Base-by-base conservation (phyloP, 1,140 invertebrate genomes). In the Argopecten irradians region DNA sequence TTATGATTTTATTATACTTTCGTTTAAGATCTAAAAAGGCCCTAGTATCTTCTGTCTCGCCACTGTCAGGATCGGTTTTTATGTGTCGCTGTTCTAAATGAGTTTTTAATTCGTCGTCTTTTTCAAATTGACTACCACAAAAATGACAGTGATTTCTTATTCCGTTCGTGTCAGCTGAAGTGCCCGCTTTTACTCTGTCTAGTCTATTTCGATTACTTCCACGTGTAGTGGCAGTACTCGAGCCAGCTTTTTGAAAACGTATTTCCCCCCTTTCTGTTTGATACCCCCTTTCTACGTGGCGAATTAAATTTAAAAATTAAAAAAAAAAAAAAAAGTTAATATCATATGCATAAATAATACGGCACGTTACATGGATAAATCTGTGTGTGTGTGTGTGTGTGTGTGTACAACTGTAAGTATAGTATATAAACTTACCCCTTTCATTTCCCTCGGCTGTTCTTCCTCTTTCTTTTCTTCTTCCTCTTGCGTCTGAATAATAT, bases 1-100 rank as follows among this genome's bases (percentile, higher is more conserved):
- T 84, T 34, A 84, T 84, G 19, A 32, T 32, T 84, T 84, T 84
- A 16, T 84, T 83, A 83, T 83, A 83, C n/a, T 83, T 83, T 16
- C 34, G 28, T 83, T 32, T 34, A 14, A 84, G 32, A 19, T 84
- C 35, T 34, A 34, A 34, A 34, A 84, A 84, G 28, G 83, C 28
- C 35, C 43, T 46, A n/a, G n/a, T 46, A 19, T 46, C 43, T 19
- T 19, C 43, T 8, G 22, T 46, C 13, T 46, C 43, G 13, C 14
- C 43, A 46, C 43, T 46, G 43, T 46, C 43, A 2, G 43, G 19
- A 2, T 46, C 43, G 3, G 43, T 46, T 46, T 46, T 46, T 16
- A 46, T 5, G 19, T 46, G 43, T 46, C 43, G 14, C 19, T 46
- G 43, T 16, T 46, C 43, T 46, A 46, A 46, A 46, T 46, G 43